phyloP scores from a whole-genome alignment of 2,113 vertebrate species.

The Ondatra zibethicus region DNA sequence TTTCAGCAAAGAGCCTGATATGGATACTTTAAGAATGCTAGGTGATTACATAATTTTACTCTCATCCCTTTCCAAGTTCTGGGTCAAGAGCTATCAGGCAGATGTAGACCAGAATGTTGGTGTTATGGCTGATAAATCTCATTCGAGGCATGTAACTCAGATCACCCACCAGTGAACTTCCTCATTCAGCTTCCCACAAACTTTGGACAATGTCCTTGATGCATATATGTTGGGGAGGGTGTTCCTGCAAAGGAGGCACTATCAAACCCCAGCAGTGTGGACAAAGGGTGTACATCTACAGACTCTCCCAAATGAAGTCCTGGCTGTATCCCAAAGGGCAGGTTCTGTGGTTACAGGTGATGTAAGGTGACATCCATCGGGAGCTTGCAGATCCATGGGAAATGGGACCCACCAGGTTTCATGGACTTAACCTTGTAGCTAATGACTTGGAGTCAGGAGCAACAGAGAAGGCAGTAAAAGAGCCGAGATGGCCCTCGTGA shows the following conservation, averaged over 20 bases:
- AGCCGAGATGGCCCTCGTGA: neutral
- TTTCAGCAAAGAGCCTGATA: neutral
- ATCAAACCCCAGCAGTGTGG: neutral
- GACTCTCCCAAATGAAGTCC: neutral
- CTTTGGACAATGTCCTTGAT: neutral
- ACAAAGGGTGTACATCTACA: too few relatives aligned
- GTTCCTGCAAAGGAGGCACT: neutral
- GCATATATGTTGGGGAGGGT: too few relatives aligned
- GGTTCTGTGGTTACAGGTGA: neutral
- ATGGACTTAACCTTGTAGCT: too few relatives aligned
- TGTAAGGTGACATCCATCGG: neutral
- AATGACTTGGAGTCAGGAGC: neutral
- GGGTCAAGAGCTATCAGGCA: neutral
- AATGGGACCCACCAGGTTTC: too few relatives aligned
- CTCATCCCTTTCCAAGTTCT: neutral
- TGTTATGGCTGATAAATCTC: neutral
- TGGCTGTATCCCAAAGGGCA: neutral
- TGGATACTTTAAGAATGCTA: neutral
- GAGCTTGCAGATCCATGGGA: neutral
- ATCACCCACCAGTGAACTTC: neutral
- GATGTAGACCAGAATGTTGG: neutral
- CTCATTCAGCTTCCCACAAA: neutral
- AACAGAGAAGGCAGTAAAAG: neutral
- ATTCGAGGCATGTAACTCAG: neutral
- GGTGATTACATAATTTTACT: neutral